Base-by-base conservation (phyloP, 2,888 invertebrate species). In the Byasa hedistus region DNA sequence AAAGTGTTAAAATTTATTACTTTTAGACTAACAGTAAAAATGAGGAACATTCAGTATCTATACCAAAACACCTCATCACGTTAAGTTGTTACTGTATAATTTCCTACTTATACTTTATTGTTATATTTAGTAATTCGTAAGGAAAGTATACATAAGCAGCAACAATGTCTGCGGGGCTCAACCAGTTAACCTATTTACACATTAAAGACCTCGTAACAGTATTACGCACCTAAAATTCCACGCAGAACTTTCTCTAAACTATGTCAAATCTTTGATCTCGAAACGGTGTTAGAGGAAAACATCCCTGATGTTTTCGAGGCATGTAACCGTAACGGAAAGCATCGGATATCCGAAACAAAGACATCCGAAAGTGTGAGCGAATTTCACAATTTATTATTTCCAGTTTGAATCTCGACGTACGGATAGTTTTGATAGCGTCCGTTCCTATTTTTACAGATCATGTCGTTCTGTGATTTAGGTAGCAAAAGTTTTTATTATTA, bases 211-310 rank as follows among this genome's bases (percentile, higher is more conserved):
- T 15, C 15, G 44, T 15, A 4, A n/a, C n/a, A 5, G n/a, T 12
- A 48, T n/a, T n/a, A 48, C 48, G 48, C 48, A 48, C 48, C 48
- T 48, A 48, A 48, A 48, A 48, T 48, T 48, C 48, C n/a, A 1
- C 19, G n/a, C 55, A 51, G 22, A 55, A 64, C 57, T 64, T 48
- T 57, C 51, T 57, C 48, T 32, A 51, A 64, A 64, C 63, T 64
- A 64, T 64, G 56, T 32, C 23, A 48, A 57, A 64, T 57, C 63
- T 64, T 64, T 64, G 57, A 64, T 64, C 48, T 57, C 57, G 22
- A 51, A 57, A 57, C 63, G 48, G 24, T 56, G 63, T 63, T 56
- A 57, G 56, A 63, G 44, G 24, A 24, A 48, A n/a, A n/a, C 48
- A 48, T 39, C 39, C 22, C 52, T 52, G n/a, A 52, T 55, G 23